phyloP scores from a whole-genome alignment of 2,888 invertebrate genomes.

The Leptura quadrifasciata region DNA sequence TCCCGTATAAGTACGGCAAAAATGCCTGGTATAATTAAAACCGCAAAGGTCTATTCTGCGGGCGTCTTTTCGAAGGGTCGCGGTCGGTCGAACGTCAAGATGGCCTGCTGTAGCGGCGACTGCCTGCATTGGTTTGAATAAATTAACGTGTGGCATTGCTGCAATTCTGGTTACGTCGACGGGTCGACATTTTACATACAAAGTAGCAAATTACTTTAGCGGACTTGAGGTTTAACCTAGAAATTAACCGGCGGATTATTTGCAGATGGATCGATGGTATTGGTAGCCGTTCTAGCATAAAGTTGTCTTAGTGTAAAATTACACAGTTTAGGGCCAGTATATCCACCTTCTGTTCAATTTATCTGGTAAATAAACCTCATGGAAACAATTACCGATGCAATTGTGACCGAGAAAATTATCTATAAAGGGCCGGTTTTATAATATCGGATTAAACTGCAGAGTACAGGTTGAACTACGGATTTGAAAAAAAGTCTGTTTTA shows the following conservation, averaged over 20 bases:
- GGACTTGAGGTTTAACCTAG: constrained; percentile 9
- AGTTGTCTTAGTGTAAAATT: too few species aligned
- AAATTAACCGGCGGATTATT: constrained; percentile 1
- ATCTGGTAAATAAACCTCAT: too few species aligned
- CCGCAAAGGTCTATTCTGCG: neutral
- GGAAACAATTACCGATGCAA: too few species aligned
- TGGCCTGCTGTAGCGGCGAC: constrained; percentile 1
- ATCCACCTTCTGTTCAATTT: too few species aligned
- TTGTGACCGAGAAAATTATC: too few species aligned
- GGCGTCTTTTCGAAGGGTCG: neutral
- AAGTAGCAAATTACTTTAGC: constrained; percentile 3
- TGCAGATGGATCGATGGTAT: neutral
- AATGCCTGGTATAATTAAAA: neutral
- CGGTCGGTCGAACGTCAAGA: constrained; percentile 4
- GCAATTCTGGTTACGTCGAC: neutral
- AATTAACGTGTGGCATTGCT: constrained; percentile 5
- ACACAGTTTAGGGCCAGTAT: too few species aligned
- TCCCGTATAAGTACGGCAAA: neutral
- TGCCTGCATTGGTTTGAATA: constrained; percentile 20
- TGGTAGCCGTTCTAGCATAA: neutral
- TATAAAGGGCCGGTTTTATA: too few species aligned
- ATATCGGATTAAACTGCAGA: too few species aligned
- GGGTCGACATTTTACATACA: neutral
- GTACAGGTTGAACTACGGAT: too few species aligned
- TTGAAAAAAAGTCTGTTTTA: too few species aligned